Percentiles rank a stretch among this genome's conserved stretches.
These are phyloP conservation scores for Lanius collurio DNA, from an alignment of 2,113 vertebrate species.

Conservation along the genomic window DNA sequence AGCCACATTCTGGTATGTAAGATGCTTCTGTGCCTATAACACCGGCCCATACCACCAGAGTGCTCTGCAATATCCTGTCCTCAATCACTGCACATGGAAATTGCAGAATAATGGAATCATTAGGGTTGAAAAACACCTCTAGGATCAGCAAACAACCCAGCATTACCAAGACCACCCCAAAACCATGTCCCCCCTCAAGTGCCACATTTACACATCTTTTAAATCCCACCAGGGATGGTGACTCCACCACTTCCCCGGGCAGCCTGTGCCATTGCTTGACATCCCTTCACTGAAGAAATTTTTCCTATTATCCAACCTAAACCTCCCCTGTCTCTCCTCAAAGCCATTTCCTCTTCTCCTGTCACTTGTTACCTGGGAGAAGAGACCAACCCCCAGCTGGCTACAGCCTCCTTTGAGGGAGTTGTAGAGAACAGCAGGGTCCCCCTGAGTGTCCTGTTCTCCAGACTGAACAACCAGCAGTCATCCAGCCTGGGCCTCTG, in stretches of 20 bases:
- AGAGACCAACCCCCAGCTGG: not conserved
- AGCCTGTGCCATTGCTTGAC: not conserved
- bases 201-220: not conserved
- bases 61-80: not conserved
- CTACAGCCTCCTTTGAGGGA: not conserved
- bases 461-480: not conserved
- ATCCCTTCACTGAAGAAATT: not conserved
- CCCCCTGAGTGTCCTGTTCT: not conserved
- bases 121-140: not conserved
- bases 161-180: not conserved
- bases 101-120: not conserved
- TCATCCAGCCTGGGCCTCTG: not conserved
- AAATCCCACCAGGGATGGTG: not conserved
- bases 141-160: not conserved
- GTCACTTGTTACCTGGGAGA: not conserved
- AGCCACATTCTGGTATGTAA: rapidly evolving
- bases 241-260: not conserved
- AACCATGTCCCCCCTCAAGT: not conserved
- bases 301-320: not conserved
- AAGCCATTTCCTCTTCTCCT: not conserved
- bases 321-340: not conserved
- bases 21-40: not conserved
- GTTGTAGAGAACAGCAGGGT: not conserved
- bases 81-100: not conserved
- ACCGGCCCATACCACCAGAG: not conserved